Percentiles rank a stretch among this genome's conserved stretches.
phyloP scores from a whole-genome alignment of 2,888 invertebrate species.

The Hypolimnas misippus region DNA sequence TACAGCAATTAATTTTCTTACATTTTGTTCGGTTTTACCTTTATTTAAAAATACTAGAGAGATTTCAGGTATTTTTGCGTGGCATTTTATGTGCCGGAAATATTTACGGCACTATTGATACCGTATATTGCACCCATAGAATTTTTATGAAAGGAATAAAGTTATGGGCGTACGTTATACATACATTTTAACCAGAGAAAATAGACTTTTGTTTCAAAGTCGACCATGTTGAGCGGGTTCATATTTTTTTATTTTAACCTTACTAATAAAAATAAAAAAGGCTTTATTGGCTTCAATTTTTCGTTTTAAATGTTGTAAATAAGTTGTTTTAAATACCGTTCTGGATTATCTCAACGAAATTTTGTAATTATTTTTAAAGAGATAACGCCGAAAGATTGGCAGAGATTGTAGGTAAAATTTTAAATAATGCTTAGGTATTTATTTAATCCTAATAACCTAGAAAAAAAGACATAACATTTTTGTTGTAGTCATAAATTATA shows the following conservation, averaged over 20 bases:
- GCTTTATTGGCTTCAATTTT: no score
- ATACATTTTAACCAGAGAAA: neutral
- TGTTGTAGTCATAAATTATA: no score
- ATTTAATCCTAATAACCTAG: no score
- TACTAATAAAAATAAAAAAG: no score
- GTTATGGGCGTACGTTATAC: neutral
- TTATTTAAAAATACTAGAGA: conserved; percentile 24
- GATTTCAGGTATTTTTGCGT: conserved; percentile 22
- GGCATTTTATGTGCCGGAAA: conserved; percentile 30
- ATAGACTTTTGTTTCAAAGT: neutral
- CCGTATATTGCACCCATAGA: conserved; percentile 23
- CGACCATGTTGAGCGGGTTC: neutral
- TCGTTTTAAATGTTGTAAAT: no score
- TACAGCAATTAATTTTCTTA: neutral
- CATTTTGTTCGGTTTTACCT: conserved; percentile 4
- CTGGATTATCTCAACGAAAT: neutral
- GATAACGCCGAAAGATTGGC: neutral
- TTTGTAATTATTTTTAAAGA: neutral
- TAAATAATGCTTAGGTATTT: no score
- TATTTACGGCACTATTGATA: conserved; percentile 29
- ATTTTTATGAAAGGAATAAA: conserved; percentile 27
- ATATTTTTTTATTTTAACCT: no score
- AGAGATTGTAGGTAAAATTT: no score
- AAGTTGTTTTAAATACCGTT: neutral
- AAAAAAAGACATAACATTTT: no score